phyloP scores from a whole-genome alignment of 92 coral and sea anemone species.

The Meandrina meandrites region DNA sequence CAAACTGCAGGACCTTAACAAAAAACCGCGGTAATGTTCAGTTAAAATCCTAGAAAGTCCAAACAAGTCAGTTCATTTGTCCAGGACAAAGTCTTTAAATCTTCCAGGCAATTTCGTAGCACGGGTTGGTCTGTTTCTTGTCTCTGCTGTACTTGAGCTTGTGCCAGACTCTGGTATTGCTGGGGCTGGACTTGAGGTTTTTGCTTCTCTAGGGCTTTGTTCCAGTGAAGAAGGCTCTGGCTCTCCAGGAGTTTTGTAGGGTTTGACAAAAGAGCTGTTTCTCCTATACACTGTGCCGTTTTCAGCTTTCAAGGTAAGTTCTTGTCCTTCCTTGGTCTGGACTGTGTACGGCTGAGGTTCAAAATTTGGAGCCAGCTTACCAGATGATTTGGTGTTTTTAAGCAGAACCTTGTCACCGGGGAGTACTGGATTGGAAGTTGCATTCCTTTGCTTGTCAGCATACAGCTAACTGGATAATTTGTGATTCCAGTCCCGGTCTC shows the following conservation, averaged over 20 bases:
- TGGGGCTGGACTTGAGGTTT: constrained; percentile 6
- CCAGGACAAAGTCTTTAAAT: no score
- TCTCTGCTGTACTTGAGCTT: not conserved
- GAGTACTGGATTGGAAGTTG: not conserved
- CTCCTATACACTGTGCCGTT: constrained; percentile 37
- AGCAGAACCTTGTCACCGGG: no score
- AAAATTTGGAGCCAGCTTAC: constrained; percentile 45
- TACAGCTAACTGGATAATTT: constrained; percentile 43
- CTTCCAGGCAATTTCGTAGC: no score
- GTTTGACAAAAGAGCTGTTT: constrained; percentile 54
- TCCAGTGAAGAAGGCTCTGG: not conserved
- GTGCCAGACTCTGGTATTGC: constrained; percentile 9
- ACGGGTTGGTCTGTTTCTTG: no score
- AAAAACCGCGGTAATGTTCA: constrained; percentile 10
- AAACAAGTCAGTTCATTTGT: no score
- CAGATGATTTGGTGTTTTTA: constrained; percentile 44
- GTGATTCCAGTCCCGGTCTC: no score
- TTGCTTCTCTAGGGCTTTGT: not conserved
- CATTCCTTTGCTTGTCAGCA: constrained; percentile 31
- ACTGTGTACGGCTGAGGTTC: constrained; percentile 57
- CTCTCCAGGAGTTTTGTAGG: no score
- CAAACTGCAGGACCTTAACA: constrained; percentile 2
- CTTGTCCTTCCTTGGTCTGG: constrained; percentile 56
- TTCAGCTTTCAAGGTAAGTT: constrained; percentile 29
- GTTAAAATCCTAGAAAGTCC: constrained; percentile 6